Conservation (phyloP, 1,140 invertebrate genomes). For the Theocolax elegans region DNA sequence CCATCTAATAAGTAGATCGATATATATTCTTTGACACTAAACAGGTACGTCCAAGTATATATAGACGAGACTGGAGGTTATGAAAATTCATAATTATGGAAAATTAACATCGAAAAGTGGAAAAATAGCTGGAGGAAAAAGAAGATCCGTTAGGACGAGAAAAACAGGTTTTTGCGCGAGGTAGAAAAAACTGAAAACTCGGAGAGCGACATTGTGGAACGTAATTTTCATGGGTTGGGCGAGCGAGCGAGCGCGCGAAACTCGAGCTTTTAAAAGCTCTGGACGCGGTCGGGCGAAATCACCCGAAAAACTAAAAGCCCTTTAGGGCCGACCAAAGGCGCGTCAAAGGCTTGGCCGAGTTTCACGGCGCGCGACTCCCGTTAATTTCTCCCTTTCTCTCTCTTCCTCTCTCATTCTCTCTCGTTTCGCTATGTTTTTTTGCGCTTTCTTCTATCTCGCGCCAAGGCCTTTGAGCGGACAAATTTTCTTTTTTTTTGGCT, state of each 20-base stretch:
- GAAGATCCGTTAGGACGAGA: too few species aligned
- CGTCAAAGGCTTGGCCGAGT: conserved; percentile 51
- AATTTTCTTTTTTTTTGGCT: background rate
- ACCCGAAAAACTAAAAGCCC: conserved; percentile 49
- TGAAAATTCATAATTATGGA: too few species aligned
- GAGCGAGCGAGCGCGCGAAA: too few species aligned
- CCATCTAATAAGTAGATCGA: too few species aligned
- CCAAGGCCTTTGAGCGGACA: background rate
- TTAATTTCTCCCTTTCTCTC: conserved; percentile 42
- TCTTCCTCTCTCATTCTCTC: background rate
- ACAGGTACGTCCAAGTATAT: too few species aligned
- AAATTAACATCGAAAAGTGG: too few species aligned
- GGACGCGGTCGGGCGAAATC: conserved; percentile 32
- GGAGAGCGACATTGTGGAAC: background rate
- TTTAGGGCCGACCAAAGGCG: background rate
- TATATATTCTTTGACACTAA: too few species aligned
- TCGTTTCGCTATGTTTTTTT: background rate
- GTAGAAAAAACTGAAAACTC: background rate
- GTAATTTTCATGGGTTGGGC: conserved; percentile 17
- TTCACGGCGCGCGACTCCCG: conserved; percentile 41
- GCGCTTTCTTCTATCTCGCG: background rate
- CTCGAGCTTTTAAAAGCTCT: conserved; percentile 30
- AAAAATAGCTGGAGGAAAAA: too few species aligned
- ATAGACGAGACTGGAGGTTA: too few species aligned
- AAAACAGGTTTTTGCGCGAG: too few species aligned